Evolutionary conservation across 2,113 vertebrate species (phyloP), one percentile per base, ranked within the genome.

Genomic region (Cebus imitator): DNA sequence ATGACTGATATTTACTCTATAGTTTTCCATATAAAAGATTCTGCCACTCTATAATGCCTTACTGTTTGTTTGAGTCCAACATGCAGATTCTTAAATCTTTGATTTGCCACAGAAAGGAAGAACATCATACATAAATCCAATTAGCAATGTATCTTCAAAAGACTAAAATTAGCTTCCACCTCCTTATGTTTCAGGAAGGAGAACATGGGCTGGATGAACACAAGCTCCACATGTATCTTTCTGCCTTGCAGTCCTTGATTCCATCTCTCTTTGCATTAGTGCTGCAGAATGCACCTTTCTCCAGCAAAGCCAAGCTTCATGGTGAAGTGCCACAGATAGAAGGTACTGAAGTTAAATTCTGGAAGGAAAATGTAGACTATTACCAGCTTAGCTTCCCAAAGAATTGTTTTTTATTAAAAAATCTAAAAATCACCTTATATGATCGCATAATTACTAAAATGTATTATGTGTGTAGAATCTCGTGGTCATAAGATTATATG

Each of bases 201-300:
- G 99, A 99, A 58, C 99, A 99, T 16, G 98, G 99, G 80, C 98
- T 99, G 98, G 99, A 99, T 97, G 99, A 99, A 94, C 99, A 99
- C 97, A 99, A 99, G 95, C 99, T 99, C 8, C 99, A 99, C 89
- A 98, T 99, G 98, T 99, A 99, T 96, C 99, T 99, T 64, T 99
- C 99, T 23, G 99, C 99, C 57, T 98, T 99, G 97, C 99, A 99
- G 98, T 99, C 99, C 1, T 97, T 99, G 97, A 99, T 99, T 98
- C 99, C 99, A 61, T 99, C 99, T 5, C 98, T 99, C 79, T 99
- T 99, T 96, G 99, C 99, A 27, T 98, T 99, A 87, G 99, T 99
- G 98, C 98, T 99, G 6, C 99, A 99, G 98, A 99, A 99, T 20
- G 99, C 99, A 55, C 99, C 99, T 55, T 99, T 99, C 98, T 99